Conservation (phyloP, 2,113 vertebrate species). For the Pachycephala philippinensis region DNA sequence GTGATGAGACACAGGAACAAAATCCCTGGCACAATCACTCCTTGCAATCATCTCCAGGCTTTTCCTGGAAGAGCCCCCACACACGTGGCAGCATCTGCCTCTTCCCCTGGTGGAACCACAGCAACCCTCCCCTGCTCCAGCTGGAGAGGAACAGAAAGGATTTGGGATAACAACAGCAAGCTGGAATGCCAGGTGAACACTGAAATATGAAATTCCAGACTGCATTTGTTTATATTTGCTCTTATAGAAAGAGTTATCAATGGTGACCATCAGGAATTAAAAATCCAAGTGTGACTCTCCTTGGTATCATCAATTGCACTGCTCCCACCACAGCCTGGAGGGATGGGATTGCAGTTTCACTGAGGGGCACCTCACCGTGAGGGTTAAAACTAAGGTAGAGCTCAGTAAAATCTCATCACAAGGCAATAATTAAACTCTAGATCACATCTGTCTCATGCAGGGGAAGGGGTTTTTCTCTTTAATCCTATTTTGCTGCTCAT, state of each 20-base stretch:
- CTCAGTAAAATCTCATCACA: background rate
- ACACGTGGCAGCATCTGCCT: background rate
- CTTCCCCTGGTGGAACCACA: background rate
- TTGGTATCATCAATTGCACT: background rate
- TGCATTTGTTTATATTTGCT: background rate
- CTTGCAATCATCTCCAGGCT: background rate
- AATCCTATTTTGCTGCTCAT: background rate
- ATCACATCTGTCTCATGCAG: background rate
- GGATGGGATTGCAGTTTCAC: background rate
- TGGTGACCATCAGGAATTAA: background rate
- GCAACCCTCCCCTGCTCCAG: background rate
- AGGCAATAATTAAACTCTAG: background rate
- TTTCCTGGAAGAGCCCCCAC: background rate
- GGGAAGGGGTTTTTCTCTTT: background rate
- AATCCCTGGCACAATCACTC: background rate
- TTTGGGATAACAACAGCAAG: background rate
- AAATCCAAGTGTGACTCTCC: background rate
- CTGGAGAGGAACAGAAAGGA: background rate
- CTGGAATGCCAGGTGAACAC: background rate
- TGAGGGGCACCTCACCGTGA: background rate
- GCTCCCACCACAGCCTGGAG: background rate
- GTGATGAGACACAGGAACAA: background rate
- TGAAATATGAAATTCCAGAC: background rate
- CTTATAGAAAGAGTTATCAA: background rate
- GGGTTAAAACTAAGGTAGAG: background rate